These are phyloP conservation scores for Megalurothrips usitatus DNA, from an alignment of 2,888 invertebrate genomes.

Conservation along the genomic window DNA sequence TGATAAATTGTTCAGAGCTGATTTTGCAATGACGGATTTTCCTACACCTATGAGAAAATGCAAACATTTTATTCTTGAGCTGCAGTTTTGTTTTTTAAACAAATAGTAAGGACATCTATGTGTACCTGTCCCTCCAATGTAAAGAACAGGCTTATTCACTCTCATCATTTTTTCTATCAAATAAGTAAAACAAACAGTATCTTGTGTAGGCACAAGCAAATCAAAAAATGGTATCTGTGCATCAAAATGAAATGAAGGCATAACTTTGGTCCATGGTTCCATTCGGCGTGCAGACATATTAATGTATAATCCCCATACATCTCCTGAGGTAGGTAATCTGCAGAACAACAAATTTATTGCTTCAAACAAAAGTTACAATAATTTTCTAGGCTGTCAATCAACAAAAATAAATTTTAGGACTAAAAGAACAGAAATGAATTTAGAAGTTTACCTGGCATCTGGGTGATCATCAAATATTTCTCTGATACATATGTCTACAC, in stretches of 20 bases:
- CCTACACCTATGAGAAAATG: constrained; percentile 64
- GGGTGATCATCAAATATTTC: constrained; percentile 65
- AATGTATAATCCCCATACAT: constrained; percentile 72
- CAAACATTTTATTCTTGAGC: too few relatives aligned
- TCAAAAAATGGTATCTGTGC: constrained; percentile 74
- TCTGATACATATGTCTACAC: constrained; percentile 65
- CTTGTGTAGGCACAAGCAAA: constrained; percentile 84
- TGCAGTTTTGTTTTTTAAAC: too few relatives aligned
- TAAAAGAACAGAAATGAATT: background rate
- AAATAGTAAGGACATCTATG: constrained; percentile 5
- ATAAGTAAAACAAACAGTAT: constrained; percentile 82
- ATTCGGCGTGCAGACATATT: constrained; percentile 65
- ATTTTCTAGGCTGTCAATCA: background rate
- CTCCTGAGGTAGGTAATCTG: constrained; percentile 65
- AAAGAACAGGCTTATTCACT: constrained; percentile 71
- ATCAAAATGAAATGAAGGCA: constrained; percentile 69
- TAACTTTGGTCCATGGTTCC: constrained; percentile 74
- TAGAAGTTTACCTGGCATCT: constrained; percentile 55
- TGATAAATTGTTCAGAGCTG: constrained; percentile 62
- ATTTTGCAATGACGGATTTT: constrained; percentile 79
- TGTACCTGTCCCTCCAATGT: constrained; percentile 80
- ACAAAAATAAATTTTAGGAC: constrained; percentile 18
- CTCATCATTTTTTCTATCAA: constrained; percentile 69
- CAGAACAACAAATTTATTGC: constrained; percentile 28
- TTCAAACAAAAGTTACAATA: background rate